Evolutionary conservation across 2,797 vertebrate species (phyloP).

Genomic region (Sciurus vulgaris): DNA sequence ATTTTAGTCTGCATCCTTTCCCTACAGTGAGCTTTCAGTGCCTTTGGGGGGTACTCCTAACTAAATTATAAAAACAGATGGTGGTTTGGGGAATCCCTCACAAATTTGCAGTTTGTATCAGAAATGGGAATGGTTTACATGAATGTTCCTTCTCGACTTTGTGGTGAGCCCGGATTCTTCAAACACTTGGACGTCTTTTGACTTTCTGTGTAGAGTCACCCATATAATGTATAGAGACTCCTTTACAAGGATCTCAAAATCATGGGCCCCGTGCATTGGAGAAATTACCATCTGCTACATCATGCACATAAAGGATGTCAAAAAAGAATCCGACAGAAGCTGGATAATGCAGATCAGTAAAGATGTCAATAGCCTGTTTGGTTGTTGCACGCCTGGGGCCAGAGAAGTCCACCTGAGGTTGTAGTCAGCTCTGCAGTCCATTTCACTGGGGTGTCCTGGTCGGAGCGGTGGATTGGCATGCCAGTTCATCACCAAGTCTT

Average conservation of each 20-base stretch:
- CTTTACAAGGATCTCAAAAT: neutral
- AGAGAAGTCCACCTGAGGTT: neutral
- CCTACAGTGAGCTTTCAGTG: neutral
- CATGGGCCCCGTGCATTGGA: neutral
- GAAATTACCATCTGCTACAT: neutral
- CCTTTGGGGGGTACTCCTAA: neutral
- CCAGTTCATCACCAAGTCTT: neutral
- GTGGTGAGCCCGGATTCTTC: neutral
- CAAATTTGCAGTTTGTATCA: neutral
- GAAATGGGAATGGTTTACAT: neutral
- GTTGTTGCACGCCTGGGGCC: neutral
- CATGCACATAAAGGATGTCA: neutral
- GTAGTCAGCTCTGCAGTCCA: neutral
- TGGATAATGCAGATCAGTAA: neutral
- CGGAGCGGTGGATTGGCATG: neutral
- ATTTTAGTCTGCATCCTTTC: neutral
- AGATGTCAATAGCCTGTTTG: neutral
- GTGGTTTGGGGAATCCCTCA: neutral
- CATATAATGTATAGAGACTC: neutral
- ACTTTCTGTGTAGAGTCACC: neutral
- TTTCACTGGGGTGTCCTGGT: neutral
- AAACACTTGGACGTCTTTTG: neutral
- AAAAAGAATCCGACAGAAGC: neutral
- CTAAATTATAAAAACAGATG: neutral
- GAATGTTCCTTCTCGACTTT: neutral